Evolutionary conservation across 2,113 vertebrate genomes (phyloP), one percentile per base, ranked within the genome.

Genomic region (Entomyzon cyanotis): DNA sequence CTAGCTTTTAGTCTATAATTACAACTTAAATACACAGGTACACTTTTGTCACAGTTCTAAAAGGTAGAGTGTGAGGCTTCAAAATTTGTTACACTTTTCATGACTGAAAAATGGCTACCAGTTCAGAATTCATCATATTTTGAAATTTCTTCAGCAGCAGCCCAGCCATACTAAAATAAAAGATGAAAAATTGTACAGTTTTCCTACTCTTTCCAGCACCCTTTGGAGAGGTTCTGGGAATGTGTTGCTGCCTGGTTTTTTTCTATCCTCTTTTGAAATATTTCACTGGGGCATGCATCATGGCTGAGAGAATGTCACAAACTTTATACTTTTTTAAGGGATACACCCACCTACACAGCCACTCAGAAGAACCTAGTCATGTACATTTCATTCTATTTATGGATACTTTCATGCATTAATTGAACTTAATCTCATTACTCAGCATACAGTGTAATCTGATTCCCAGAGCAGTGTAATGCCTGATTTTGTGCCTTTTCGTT

Each of bases 171-270:
- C 25, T 62, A 28, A 79, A 80, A 74, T 15, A 50, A 70, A 37
- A 33, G 44, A 69, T 9, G 41, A 88, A 80, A 65, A 50, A 6
- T 2, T 2, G 1, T 9, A 8, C 22, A 11, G 49, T 49, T 70
- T 60, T 55, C 42, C 55, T 62, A 4, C 33, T 50, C 47, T 74
- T 92, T 68, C 58, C 24, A 70, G 49, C 23, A 63, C 11, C 30
- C 35, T 10, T 1, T 31, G 59, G 56, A 81, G 30, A 60, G 15
- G 10, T 17, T 84, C 35, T 73, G 35, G 74, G 81, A 84, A 67
- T 30, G 28, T 37, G 31, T 17, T 10, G 2, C 15, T 6, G 0
- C 22, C 20, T 39, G 4, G 8, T 50, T 74, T 2, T 0, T 47
- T 82, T 67, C 64, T 75, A 47, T n/a, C 44, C 15, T 74, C 4